A percentile compares a stretch with the other conserved stretches of the same genome.
phyloP scores from a whole-genome alignment of 2,888 invertebrate species.

The Microplitis deprimator region DNA sequence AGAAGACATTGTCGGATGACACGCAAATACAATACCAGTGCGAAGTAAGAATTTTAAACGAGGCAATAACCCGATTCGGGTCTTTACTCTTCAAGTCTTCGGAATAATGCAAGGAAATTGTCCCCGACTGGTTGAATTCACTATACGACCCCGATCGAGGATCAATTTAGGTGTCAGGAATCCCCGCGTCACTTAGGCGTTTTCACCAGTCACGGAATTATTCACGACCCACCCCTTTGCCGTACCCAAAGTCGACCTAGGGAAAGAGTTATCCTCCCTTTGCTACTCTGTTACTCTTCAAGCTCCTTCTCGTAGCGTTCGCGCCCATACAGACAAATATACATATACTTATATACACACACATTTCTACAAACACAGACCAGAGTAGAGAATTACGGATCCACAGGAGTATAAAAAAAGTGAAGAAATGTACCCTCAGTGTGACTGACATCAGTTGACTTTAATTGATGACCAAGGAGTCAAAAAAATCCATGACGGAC shows the following conservation, averaged over 20 bases:
- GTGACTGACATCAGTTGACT: too few species aligned
- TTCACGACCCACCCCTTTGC: conserved; percentile 59
- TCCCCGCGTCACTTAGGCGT: conserved; percentile 69
- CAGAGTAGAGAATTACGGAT: too few species aligned
- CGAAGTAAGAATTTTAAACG: conserved; percentile 42
- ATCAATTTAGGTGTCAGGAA: conserved; percentile 69
- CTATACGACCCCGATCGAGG: conserved; percentile 58
- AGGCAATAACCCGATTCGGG: conserved; percentile 40
- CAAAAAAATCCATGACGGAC: too few species aligned
- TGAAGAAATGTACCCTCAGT: too few species aligned
- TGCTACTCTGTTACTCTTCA: not conserved
- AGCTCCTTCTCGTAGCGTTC: not conserved
- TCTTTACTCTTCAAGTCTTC: conserved; percentile 36
- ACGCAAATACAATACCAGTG: conserved; percentile 34
- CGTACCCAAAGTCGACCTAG: conserved; percentile 6
- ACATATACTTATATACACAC: too few species aligned
- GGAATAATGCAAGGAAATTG: conserved; percentile 51
- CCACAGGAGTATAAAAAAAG: too few species aligned
- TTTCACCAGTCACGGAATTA: conserved; percentile 67
- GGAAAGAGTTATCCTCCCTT: conserved; percentile 10
- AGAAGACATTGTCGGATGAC: conserved; percentile 31
- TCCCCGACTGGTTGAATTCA: conserved; percentile 34
- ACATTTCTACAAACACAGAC: too few species aligned
- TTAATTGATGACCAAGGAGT: too few species aligned
- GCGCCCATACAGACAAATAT: not conserved